phyloP scores from a whole-genome alignment of 2,888 invertebrate genomes.

The Mantis religiosa region DNA sequence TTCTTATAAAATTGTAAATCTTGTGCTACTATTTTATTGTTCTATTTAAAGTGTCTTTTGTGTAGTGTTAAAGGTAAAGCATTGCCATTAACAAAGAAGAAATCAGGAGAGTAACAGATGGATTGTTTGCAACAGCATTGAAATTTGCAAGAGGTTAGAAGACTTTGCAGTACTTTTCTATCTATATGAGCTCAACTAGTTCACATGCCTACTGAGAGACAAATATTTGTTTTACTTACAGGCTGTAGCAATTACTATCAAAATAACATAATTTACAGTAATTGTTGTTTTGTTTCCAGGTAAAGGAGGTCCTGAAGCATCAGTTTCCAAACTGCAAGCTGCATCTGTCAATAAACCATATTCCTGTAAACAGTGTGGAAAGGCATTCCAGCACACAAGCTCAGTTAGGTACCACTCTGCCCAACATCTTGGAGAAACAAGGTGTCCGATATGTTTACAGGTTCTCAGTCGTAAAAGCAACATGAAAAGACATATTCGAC shows the following conservation, averaged over 20 bases:
- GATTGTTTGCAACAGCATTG: too few species aligned
- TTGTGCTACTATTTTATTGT: too few species aligned
- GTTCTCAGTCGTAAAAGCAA: constrained; percentile 36
- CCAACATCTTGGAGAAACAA: constrained; percentile 47
- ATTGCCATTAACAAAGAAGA: too few species aligned
- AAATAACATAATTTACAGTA: not conserved
- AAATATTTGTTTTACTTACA: not conserved
- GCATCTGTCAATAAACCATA: constrained; percentile 4
- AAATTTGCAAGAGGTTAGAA: not conserved
- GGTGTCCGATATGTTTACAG: constrained; percentile 49
- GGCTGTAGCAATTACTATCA: not conserved
- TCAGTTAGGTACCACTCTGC: constrained; percentile 17
- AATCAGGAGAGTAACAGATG: too few species aligned
- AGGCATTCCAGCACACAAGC: constrained; percentile 25
- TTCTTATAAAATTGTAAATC: too few species aligned
- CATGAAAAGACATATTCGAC: constrained; percentile 26
- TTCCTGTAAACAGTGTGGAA: constrained; percentile 26
- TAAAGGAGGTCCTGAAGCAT: not conserved
- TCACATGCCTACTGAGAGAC: not conserved
- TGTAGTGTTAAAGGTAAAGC: too few species aligned
- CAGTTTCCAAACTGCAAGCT: not conserved
- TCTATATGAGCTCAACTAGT: not conserved
- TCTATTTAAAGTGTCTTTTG: too few species aligned
- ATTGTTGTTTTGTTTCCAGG: not conserved
- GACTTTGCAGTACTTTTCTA: not conserved